These are phyloP conservation scores for Lottia scabra DNA, from an alignment of 2,888 invertebrate species.

Conservation along the genomic window DNA sequence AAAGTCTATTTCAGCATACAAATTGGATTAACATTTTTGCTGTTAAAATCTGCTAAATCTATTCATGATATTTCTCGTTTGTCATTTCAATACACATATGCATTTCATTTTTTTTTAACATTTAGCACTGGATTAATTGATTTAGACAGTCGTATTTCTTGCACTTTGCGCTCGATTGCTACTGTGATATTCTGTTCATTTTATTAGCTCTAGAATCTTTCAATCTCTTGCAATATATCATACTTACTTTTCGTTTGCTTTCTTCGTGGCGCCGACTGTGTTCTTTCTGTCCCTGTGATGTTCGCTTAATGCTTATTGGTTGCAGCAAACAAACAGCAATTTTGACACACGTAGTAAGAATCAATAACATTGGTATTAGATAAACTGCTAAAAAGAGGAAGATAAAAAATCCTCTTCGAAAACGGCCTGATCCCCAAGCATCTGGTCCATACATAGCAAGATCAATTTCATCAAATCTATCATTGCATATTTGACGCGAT, in stretches of 20 bases:
- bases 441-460: conserved; percentile 39
- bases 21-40: too few relatives aligned
- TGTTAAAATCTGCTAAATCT: too few relatives aligned
- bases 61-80: too few relatives aligned
- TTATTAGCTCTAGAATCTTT: neutral
- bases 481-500: conserved; percentile 67
- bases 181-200: neutral
- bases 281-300: conserved; percentile 36
- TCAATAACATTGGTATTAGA: conserved; percentile 67
- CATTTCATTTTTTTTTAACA: too few relatives aligned
- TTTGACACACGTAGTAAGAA: conserved; percentile 56
- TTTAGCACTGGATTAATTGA: too few relatives aligned
- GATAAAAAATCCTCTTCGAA: conserved; percentile 66
- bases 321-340: conserved; percentile 56
- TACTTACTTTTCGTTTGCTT: conserved; percentile 60
- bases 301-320: conserved; percentile 48
- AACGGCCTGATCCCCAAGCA: conserved; percentile 36
- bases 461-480: conserved; percentile 67
- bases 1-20: too few relatives aligned
- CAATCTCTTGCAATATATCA: neutral
- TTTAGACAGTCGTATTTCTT: too few relatives aligned
- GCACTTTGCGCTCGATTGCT: too few relatives aligned
- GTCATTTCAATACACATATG: too few relatives aligned
- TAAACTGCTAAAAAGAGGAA: conserved; percentile 69
- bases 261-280: conserved; percentile 55